phyloP scores from a whole-genome alignment of 2,113 vertebrate species.

The Tylochromis polylepis region DNA sequence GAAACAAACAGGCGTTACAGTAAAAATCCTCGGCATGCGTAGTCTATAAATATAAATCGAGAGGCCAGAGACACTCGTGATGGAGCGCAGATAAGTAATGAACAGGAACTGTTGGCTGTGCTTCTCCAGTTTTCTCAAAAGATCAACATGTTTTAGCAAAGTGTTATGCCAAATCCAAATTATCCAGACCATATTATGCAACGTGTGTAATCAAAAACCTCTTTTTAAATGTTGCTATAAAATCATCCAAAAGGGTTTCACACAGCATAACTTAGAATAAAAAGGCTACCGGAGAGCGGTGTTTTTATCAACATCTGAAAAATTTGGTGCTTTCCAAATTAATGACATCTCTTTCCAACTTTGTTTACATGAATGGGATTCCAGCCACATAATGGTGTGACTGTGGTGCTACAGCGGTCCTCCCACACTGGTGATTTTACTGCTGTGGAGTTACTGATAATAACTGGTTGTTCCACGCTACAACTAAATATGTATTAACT shows the following conservation, averaged over 20 bases:
- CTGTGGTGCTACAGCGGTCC: constrained; percentile 26
- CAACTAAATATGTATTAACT: background rate
- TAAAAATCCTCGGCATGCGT: constrained; percentile 41
- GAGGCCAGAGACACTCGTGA: constrained; percentile 26
- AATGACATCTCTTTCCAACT: constrained; percentile 36
- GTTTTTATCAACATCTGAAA: constrained; percentile 5
- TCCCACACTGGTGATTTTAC: constrained; percentile 35
- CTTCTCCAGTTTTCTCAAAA: background rate
- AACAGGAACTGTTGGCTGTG: constrained; percentile 6
- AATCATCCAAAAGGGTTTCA: background rate
- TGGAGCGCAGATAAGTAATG: constrained; percentile 29
- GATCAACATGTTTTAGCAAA: background rate
- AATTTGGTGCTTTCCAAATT: background rate
- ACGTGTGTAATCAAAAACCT: background rate
- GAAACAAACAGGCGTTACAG: constrained; percentile 38
- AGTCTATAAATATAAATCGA: constrained; percentile 55
- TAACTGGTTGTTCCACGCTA: constrained; percentile 14
- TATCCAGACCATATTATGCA: background rate
- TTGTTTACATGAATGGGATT: constrained; percentile 37
- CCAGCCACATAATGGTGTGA: constrained; percentile 21
- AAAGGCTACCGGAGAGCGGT: background rate
- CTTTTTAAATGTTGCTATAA: background rate
- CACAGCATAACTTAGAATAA: background rate
- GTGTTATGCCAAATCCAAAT: background rate
- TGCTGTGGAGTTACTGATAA: constrained; percentile 42